Evolutionary conservation across 2,113 vertebrate genomes (phyloP), one percentile per base, ranked within the genome.

Genomic region (Penelope pileata): DNA sequence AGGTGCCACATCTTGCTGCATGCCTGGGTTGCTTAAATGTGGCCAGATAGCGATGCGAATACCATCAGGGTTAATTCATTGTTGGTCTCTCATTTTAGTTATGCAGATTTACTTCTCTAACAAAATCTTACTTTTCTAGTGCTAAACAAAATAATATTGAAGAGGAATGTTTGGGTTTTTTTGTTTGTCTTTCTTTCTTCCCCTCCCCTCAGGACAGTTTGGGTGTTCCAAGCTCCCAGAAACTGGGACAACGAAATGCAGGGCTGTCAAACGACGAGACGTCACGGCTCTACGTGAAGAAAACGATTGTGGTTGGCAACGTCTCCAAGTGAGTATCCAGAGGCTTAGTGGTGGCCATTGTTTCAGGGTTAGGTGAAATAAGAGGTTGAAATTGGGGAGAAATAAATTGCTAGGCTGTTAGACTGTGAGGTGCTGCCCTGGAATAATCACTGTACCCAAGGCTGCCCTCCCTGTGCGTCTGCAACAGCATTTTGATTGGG

Each of bases 281-380:
- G 43, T 99, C 99, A 40, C 98, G 99, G 50, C 98, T 99, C 50
- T 99, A 99, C 93, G 98, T 98, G 83, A 99, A 99, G 98, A 99
- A 99, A 98, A 99, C 99, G 19, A 99, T 99, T 86, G 99, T 99
- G 66, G 99, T 99, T 84, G 99, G 99, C 92, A 99, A 99, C 47
- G 99, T 99, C 60, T 99, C 99, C 88, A 99, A 99, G 99, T 99
- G 97, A 80, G 98, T 98, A 97, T 80, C 36, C 6, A 38, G 70
- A 48, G 67, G 63, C 69, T 91, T 77, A 62, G 58, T 73, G 43
- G 50, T 42, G n/a, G 13, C 68, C 50, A 84, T 90, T 68, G 29
- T 84, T 77, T 78, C 73, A 70, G 72, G 43, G 32, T 93, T 10
- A 21, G 59, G 23, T 76, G 23, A 80, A 93, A 32, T 23, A 82